Percentiles rank a stretch among this genome's conserved stretches.
Evolutionary conservation across 2,888 invertebrate species (phyloP).

Genomic region (Julus scanicus): DNA sequence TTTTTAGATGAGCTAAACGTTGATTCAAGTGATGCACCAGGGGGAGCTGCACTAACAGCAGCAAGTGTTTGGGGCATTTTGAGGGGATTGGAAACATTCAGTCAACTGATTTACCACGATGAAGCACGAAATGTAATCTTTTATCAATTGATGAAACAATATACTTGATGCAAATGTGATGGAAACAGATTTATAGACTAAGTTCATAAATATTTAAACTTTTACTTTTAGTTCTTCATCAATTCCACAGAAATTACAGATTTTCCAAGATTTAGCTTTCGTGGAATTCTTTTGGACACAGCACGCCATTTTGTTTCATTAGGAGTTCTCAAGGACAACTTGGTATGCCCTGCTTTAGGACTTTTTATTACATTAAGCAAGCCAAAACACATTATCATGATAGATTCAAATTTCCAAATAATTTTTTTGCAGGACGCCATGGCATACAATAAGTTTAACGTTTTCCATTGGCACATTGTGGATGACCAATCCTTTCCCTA

Average conservation of each 20-base stretch:
- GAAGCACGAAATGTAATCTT: conserved; percentile 58
- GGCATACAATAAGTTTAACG: conserved; percentile 91
- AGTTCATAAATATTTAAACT: conserved; percentile 39
- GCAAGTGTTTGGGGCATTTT: conserved; percentile 66
- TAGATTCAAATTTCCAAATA: conserved; percentile 76
- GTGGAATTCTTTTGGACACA: conserved; percentile 88
- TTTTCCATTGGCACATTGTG: conserved; percentile 95
- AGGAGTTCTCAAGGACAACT: conserved; percentile 70
- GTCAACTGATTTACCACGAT: conserved; percentile 66
- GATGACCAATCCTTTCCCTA: conserved; percentile 95
- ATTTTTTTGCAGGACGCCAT: conserved; percentile 87
- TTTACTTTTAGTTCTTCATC: conserved; percentile 72
- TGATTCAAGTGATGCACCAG: conserved; percentile 57
- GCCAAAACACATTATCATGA: not conserved
- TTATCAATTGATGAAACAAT: not conserved
- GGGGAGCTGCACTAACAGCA: conserved; percentile 57
- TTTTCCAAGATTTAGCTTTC: conserved; percentile 80
- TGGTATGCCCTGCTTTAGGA: conserved; percentile 53
- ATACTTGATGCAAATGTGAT: not conserved
- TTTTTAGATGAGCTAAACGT: conserved; percentile 59
- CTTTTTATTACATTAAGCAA: not conserved
- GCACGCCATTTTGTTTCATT: conserved; percentile 84
- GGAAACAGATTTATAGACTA: not conserved
- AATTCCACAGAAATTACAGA: conserved; percentile 77
- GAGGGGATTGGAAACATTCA: conserved; percentile 69